These are phyloP conservation scores for Lottia gigantea DNA, from an alignment of 2,888 invertebrate genomes.

Conservation along the genomic window DNA sequence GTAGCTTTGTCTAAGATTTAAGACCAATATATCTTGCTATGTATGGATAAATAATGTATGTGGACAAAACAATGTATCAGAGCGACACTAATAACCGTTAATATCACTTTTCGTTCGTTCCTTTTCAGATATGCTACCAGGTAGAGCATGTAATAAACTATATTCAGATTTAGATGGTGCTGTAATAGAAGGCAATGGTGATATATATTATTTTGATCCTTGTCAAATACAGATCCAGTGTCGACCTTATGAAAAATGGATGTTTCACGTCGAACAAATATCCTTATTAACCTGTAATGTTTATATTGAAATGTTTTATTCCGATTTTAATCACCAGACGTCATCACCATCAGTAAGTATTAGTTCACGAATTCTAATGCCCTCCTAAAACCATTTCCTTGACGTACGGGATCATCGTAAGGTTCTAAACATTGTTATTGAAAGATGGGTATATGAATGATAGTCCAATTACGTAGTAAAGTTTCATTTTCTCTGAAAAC, in stretches of 20 bases:
- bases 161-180: constrained; percentile 12
- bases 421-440: no score
- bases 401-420: no score
- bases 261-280: constrained; percentile 13
- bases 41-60: no score
- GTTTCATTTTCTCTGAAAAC: no score
- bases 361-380: background rate
- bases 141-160: constrained; percentile 12
- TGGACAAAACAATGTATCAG: no score
- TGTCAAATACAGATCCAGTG: constrained; percentile 9
- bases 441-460: no score
- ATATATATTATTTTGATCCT: background rate
- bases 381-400: no score
- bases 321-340: background rate
- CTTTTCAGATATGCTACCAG: constrained; percentile 13
- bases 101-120: no score
- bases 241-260: constrained; percentile 11
- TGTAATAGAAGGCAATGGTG: constrained; percentile 17
- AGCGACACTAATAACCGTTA: no score
- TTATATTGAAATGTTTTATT: constrained; percentile 11
- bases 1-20: no score
- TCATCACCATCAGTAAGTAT: constrained; percentile 13
- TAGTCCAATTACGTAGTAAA: no score
- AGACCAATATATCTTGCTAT: no score
- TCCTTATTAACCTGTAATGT: constrained; percentile 11